Conservation (phyloP, 2,797 vertebrate genomes). For the Gymnothorax javanicus region DNA sequence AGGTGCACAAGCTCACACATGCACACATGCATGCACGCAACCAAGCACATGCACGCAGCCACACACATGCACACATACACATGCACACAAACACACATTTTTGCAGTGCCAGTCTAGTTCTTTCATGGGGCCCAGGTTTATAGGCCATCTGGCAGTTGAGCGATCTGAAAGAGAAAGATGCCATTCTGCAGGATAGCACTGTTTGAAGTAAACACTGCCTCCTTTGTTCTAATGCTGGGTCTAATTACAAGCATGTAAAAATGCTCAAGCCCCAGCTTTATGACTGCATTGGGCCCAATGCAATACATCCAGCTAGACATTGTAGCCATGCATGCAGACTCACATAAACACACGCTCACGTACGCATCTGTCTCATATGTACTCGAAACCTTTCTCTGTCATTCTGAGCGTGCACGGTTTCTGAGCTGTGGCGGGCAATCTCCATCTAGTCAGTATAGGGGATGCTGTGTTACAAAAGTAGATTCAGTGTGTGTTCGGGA, state of each 20-base stretch:
- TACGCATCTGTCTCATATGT: background rate
- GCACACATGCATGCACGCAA: background rate
- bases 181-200: conserved; percentile 32
- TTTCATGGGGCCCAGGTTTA: conserved; percentile 43
- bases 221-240: conserved; percentile 34
- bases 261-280: background rate
- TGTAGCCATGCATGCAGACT: background rate
- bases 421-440: background rate
- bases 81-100: background rate
- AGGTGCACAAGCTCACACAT: too few species aligned
- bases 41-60: background rate
- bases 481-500: background rate
- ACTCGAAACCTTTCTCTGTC: conserved; percentile 39
- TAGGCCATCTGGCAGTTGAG: conserved; percentile 50
- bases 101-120: conserved; percentile 36
- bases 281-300: conserved; percentile 13
- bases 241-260: conserved; percentile 14
- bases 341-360: background rate
- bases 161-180: conserved; percentile 43
- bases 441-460: background rate
- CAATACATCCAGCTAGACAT: background rate
- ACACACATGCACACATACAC: background rate
- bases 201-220: conserved; percentile 45
- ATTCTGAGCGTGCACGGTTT: conserved; percentile 31
- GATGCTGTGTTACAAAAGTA: background rate